A percentile compares a stretch with the other conserved stretches of the same genome.
Evolutionary conservation across 2,888 invertebrate species (phyloP).

Genomic region (Drosophila cyrtoloma): DNA sequence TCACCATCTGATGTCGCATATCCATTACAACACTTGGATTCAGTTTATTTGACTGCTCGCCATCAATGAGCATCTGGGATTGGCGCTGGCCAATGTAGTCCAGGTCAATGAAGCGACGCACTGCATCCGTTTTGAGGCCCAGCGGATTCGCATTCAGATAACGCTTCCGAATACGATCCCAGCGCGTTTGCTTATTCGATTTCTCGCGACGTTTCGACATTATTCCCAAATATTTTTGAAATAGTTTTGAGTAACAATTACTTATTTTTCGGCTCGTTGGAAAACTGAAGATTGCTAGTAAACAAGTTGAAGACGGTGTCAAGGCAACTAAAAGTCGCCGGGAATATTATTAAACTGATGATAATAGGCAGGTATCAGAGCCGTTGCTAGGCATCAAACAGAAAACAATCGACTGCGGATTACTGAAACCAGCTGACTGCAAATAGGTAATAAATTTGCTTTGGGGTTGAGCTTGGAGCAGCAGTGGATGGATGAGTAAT

Average conservation of each 20-base stretch:
- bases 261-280: background rate
- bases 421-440: background rate
- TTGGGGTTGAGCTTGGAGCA: background rate
- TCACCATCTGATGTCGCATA: slow-evolving; percentile 84
- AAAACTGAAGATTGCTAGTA: slow-evolving; percentile 29
- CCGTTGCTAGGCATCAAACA: slow-evolving; percentile 13
- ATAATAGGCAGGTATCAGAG: background rate
- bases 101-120: slow-evolving; percentile 83
- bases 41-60: slow-evolving; percentile 54
- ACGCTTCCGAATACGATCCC: slow-evolving; percentile 85
- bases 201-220: slow-evolving; percentile 73
- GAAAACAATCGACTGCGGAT: background rate
- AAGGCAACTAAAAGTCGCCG: slow-evolving; percentile 48
- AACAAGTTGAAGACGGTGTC: slow-evolving; percentile 57
- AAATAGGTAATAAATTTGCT: background rate
- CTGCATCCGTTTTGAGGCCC: slow-evolving; percentile 78
- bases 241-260: background rate
- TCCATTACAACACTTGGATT: slow-evolving; percentile 85
- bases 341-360: background rate
- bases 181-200: slow-evolving; percentile 82
- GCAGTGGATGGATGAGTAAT: background rate
- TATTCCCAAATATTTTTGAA: background rate
- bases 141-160: slow-evolving; percentile 63
- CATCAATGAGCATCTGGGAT: slow-evolving; percentile 78
- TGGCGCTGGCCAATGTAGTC: slow-evolving; percentile 82